Evolutionary conservation across 2,797 vertebrate species (phyloP), one percentile per base, ranked within the genome.

Genomic region (Sparus aurata): DNA sequence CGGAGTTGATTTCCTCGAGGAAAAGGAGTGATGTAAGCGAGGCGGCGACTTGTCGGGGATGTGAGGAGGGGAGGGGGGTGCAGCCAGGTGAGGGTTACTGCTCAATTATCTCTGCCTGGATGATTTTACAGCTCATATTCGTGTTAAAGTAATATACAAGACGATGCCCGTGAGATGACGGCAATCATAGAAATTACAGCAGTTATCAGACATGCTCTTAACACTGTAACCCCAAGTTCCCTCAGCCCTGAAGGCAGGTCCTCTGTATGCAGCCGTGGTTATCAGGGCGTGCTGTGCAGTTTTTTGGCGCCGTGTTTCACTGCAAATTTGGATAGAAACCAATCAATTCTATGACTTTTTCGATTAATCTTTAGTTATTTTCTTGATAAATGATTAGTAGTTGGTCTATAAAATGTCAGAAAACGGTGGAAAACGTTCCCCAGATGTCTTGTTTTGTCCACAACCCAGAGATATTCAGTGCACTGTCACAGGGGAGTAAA

Each of bases 21-120:
- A 69, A 69, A 30, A 0, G 10, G 65, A 78, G 46, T 43, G 57
- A 47, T 53, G 69, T 17, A 52, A 78, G 73, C 13, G n/a, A 46
- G 50, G 16, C 30, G 17, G 55, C 71, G 38, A 60, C 58, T 12
- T 15, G 10, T 61, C 73, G n/a, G 71, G 63, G 43, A 49, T 1
- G n/a, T 16, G 18, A 50, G 20, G 30, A n/a, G n/a, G n/a, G n/a
- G 57, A n/a, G 73, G 75, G 65, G 73, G 30, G 73, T 25, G 83
- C 77, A 41, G 58, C 20, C 17, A 81, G 66, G 62, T 17, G 60
- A 34, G 68, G 77, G 75, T 89, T 86, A 86, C 13, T 59, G 80
- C 58, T 12, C 74, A 64, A 79, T 73, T 45, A 80, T 73, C 73
- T 64, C 64, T 69, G 71, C 61, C 72, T 67, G 63, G 74, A 20